phyloP scores from a whole-genome alignment of 2,113 vertebrate species.

The Chlorodrepanis virens region DNA sequence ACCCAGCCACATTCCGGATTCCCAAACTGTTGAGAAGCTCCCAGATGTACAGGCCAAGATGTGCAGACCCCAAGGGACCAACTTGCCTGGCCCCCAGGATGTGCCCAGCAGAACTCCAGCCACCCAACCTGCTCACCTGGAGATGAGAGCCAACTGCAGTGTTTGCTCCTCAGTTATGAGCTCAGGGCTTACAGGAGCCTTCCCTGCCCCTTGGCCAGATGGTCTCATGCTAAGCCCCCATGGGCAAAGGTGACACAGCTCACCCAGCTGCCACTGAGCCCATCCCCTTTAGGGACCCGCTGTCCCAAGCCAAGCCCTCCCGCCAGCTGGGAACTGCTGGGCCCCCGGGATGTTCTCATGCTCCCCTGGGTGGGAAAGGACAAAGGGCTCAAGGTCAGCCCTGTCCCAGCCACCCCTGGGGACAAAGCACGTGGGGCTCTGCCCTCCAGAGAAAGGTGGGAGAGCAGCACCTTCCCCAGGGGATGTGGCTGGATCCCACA shows the following conservation, averaged over 20 bases:
- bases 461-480: background rate
- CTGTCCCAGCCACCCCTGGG: background rate
- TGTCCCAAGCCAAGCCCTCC: background rate
- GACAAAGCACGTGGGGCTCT: background rate
- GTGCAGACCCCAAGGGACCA: rapidly evolving
- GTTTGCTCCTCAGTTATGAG: background rate
- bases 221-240: background rate
- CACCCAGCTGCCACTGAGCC: background rate
- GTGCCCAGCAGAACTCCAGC: background rate
- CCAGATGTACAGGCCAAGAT: background rate
- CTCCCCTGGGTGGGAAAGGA: background rate
- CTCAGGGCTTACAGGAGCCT: rapidly evolving
- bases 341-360: background rate
- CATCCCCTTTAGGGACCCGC: rapidly evolving
- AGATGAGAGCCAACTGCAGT: rapidly evolving
- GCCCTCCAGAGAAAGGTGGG: background rate
- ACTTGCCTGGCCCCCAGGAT: background rate
- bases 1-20: background rate
- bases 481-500: rapidly evolving
- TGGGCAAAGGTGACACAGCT: background rate
- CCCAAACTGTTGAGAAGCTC: background rate
- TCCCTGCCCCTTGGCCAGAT: background rate
- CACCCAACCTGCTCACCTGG: background rate
- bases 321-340: rapidly evolving
- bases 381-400: background rate